phyloP scores from a whole-genome alignment of 2,113 vertebrate genomes.

The Lycaon pictus region DNA sequence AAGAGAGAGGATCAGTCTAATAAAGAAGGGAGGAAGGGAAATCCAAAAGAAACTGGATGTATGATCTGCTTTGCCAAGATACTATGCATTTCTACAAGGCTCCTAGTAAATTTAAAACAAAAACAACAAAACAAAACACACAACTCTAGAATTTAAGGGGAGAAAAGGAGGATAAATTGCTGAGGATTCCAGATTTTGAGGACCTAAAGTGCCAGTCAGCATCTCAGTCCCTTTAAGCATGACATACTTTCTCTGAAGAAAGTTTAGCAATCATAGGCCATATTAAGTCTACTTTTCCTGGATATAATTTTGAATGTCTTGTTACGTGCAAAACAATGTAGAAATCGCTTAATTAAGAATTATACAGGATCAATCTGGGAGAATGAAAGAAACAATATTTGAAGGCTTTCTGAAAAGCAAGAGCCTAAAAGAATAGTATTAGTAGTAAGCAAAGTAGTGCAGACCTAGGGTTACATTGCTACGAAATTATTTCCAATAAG shows the following conservation, averaged over 20 bases:
- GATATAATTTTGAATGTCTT: conserved; percentile 36
- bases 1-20: not conserved
- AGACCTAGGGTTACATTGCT: not conserved
- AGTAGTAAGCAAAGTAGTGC: not conserved
- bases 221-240: not conserved
- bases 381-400: conserved; percentile 4
- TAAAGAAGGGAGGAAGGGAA: not conserved
- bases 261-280: not conserved
- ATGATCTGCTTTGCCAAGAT: not conserved
- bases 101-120: not conserved
- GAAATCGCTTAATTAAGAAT: not conserved
- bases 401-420: conserved; percentile 30
- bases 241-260: not conserved
- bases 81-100: not conserved
- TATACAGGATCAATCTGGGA: not conserved
- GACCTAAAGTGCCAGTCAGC: not conserved
- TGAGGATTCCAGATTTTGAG: not conserved
- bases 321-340: not conserved
- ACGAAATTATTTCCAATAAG: conserved; percentile 47
- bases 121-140: not conserved
- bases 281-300: not conserved
- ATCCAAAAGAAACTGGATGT: not conserved
- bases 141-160: not conserved
- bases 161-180: not conserved
- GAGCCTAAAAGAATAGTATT: not conserved